Percentiles rank a stretch among this genome's conserved stretches.
Conservation (phyloP, 2,888 invertebrate species). For the Sisyra nigra region DNA sequence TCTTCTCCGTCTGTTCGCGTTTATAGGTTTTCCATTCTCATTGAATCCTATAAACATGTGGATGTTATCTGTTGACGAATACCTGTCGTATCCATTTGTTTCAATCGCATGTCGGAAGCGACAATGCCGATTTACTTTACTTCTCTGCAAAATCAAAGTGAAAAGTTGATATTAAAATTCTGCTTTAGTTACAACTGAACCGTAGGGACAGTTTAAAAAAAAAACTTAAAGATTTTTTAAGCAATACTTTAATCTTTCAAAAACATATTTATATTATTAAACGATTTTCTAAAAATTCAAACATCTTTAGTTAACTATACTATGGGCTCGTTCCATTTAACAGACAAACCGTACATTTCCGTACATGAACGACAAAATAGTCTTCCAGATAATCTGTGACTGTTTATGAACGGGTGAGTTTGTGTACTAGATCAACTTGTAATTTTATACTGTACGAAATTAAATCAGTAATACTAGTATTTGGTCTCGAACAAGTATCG, state of each 20-base stretch:
- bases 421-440: no score
- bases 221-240: neutral
- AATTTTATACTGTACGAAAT: no score
- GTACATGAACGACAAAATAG: no score
- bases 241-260: neutral
- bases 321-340: no score
- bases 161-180: neutral
- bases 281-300: neutral
- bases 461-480: no score
- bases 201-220: neutral
- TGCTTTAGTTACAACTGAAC: neutral
- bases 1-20: constrained; percentile 1
- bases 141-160: neutral
- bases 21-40: constrained; percentile 3
- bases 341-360: no score
- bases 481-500: no score
- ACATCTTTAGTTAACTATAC: no score
- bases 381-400: no score
- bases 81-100: constrained; percentile 4
- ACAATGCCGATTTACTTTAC: constrained; percentile 4
- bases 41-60: constrained; percentile 4
- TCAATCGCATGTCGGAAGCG: constrained; percentile 5
- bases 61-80: neutral
- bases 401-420: no score
- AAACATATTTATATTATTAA: neutral